Percentiles rank a stretch among this genome's conserved stretches.
Evolutionary conservation across 2,797 vertebrate genomes (phyloP).

Genomic region (Aeoliscus strigatus): DNA sequence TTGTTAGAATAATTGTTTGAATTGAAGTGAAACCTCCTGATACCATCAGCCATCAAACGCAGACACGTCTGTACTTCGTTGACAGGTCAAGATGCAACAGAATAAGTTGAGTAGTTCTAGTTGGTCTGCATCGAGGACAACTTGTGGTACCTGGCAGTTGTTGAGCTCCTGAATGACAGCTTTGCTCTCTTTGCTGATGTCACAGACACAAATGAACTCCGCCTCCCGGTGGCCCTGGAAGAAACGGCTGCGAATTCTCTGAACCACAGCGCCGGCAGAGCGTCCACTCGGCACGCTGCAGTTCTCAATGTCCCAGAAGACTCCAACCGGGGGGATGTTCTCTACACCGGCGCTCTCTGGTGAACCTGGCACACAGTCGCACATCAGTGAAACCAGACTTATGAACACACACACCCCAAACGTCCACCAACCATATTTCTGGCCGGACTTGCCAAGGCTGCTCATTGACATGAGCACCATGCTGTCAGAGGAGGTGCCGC

Average conservation of each 20-base stretch:
- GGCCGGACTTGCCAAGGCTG: slow-evolving; percentile 77
- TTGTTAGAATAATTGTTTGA: too few relatives aligned
- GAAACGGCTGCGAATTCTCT: slow-evolving; percentile 89
- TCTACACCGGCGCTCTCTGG: slow-evolving; percentile 83
- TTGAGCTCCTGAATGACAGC: slow-evolving; percentile 98
- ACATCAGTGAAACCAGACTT: not conserved
- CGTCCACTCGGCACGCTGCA: slow-evolving; percentile 93
- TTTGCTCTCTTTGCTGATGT: slow-evolving; percentile 97
- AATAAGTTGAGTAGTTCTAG: too few relatives aligned
- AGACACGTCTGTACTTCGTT: too few relatives aligned
- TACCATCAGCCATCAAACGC: too few relatives aligned
- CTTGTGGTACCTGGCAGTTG: slow-evolving; percentile 88
- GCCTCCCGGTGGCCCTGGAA: slow-evolving; percentile 96
- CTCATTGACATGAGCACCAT: slow-evolving; percentile 72
- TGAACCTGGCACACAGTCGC: slow-evolving; percentile 69
- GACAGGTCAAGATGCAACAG: too few relatives aligned
- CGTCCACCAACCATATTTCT: slow-evolving; percentile 77
- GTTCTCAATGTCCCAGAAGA: slow-evolving; percentile 99
- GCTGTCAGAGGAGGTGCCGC: slow-evolving; percentile 80
- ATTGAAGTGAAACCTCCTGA: too few relatives aligned
- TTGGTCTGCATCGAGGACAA: too few relatives aligned
- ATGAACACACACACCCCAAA: not conserved
- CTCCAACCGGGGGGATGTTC: slow-evolving; percentile 91
- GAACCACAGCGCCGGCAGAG: slow-evolving; percentile 88
- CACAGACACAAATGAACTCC: slow-evolving; percentile 98